These are phyloP conservation scores for Poeciliopsis prolifica DNA, from an alignment of 2,113 vertebrate species.

Conservation along the genomic window DNA sequence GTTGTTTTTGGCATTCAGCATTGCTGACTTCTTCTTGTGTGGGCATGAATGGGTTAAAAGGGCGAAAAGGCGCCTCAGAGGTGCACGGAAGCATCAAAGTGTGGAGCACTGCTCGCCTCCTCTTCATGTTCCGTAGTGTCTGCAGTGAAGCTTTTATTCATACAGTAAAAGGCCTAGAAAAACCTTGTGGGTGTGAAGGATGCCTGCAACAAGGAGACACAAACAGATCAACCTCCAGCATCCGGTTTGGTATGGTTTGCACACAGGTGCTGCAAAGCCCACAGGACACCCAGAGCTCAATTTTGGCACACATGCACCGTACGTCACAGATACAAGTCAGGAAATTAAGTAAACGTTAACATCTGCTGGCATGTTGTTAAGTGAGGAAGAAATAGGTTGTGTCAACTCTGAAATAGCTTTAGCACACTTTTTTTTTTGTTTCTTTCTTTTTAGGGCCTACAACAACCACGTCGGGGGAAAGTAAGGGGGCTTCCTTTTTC, in stretches of 20 bases:
- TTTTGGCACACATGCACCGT: slow-evolving; percentile 7
- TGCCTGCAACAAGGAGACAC: slow-evolving; percentile 33
- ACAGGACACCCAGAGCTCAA: neutral
- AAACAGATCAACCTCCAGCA: slow-evolving; percentile 35
- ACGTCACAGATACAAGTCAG: slow-evolving; percentile 22
- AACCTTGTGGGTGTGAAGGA: slow-evolving; percentile 40
- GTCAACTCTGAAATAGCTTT: slow-evolving; percentile 25
- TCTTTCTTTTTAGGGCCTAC: neutral
- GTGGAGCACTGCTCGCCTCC: slow-evolving; percentile 65
- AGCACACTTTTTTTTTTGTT: neutral
- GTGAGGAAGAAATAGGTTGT: slow-evolving; percentile 17
- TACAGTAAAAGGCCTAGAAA: slow-evolving; percentile 45
- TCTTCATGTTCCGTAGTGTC: slow-evolving; percentile 77
- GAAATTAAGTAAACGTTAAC: slow-evolving; percentile 15
- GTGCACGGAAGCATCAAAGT: slow-evolving; percentile 47
- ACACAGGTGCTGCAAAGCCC: slow-evolving; percentile 30
- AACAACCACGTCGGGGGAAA: slow-evolving; percentile 62
- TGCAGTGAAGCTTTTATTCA: slow-evolving; percentile 43
- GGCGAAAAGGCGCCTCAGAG: slow-evolving; percentile 24
- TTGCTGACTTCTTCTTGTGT: slow-evolving; percentile 63
- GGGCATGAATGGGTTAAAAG: slow-evolving; percentile 78
- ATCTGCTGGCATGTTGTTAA: neutral
- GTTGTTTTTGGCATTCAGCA: slow-evolving; percentile 31
- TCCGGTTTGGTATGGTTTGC: slow-evolving; percentile 54
- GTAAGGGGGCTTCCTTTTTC: slow-evolving; percentile 75